Conservation (phyloP, 1,140 invertebrate species). For the Conopomorpha cramerella region DNA sequence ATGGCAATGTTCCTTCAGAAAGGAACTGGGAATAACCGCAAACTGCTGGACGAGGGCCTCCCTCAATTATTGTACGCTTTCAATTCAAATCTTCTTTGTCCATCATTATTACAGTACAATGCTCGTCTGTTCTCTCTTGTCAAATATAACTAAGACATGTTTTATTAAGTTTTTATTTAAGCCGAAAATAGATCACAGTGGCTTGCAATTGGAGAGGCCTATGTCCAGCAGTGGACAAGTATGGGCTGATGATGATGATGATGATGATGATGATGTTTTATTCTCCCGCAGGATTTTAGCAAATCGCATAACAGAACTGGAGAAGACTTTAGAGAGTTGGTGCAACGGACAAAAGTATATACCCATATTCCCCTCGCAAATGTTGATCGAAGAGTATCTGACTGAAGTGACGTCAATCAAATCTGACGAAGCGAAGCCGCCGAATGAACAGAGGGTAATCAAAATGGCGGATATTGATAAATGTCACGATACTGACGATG, state of each 20-base stretch:
- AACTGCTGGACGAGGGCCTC: too few species aligned
- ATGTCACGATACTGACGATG: conserved; percentile 29
- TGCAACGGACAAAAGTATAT: conserved; percentile 47
- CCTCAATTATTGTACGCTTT: too few species aligned
- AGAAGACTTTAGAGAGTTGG: conserved; percentile 51
- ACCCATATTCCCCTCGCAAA: conserved; percentile 52
- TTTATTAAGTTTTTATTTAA: too few species aligned
- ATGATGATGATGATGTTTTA: too few species aligned
- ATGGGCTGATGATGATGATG: too few species aligned
- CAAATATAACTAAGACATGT: too few species aligned
- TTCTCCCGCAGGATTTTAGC: conserved; percentile 55
- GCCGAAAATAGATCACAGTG: too few species aligned
- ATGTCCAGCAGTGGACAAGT: too few species aligned
- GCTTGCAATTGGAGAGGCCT: too few species aligned
- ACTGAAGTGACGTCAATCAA: conserved; percentile 33
- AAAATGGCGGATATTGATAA: conserved; percentile 12
- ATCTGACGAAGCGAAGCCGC: conserved; percentile 41
- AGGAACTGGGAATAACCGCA: too few species aligned
- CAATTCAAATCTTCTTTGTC: background rate
- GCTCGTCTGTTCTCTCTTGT: too few species aligned
- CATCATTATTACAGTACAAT: background rate
- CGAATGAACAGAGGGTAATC: conserved; percentile 13
- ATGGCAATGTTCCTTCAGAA: too few species aligned
- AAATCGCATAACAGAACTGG: conserved; percentile 48
- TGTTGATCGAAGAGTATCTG: conserved; percentile 46